phyloP scores from a whole-genome alignment of 2,113 vertebrate genomes.

The Rutilus rutilus region DNA sequence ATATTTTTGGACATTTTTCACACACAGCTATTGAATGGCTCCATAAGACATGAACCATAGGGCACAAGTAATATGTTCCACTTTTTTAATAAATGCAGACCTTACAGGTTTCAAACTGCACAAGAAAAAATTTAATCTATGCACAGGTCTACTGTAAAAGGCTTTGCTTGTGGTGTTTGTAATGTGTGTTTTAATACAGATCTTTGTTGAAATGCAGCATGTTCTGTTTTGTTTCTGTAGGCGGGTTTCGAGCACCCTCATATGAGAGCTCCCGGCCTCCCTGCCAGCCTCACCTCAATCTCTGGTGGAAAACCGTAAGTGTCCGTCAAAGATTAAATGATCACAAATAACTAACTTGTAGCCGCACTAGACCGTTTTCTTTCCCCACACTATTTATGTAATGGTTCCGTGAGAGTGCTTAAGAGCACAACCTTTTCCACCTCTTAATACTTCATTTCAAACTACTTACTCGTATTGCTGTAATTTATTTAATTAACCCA shows the following conservation, averaged over 20 bases:
- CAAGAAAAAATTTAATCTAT: not conserved
- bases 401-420: not conserved
- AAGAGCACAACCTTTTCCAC: slow-evolving; percentile 36
- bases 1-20: not conserved
- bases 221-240: slow-evolving; percentile 67
- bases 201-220: slow-evolving; percentile 2
- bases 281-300: slow-evolving; percentile 89
- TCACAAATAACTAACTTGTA: slow-evolving; percentile 20
- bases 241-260: slow-evolving; percentile 91
- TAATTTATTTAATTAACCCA: slow-evolving; percentile 50
- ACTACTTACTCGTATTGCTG: slow-evolving; percentile 40
- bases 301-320: slow-evolving; percentile 96
- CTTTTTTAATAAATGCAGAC: too few species aligned
- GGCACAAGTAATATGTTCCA: not conserved
- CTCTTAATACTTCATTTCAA: slow-evolving; percentile 44
- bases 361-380: not conserved
- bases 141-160: not conserved
- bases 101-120: too few species aligned
- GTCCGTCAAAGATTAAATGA: slow-evolving; percentile 14
- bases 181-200: not conserved
- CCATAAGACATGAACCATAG: not conserved
- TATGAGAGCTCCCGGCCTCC: slow-evolving; percentile 92
- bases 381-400: slow-evolving; percentile 19
- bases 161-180: not conserved
- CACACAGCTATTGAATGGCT: not conserved